Conservation (phyloP, 92 coral and sea anemone genomes). For the Parazoanthus atlanticus region DNA sequence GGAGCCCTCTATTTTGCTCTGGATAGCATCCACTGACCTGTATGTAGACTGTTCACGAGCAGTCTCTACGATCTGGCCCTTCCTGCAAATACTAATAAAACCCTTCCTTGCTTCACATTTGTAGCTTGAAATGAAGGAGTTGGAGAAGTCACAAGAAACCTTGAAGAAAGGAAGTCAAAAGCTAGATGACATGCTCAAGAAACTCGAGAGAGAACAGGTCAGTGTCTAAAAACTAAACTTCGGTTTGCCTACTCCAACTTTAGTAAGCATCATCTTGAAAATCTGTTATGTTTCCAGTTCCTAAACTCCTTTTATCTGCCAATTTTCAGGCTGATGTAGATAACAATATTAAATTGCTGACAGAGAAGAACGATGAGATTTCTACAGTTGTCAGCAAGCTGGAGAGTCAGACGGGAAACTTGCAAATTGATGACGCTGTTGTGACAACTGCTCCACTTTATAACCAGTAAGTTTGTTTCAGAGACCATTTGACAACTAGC, state of each 20-base stretch:
- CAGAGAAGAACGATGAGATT: slow-evolving; percentile 91
- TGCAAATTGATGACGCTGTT: slow-evolving; percentile 95
- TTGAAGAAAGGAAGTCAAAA: slow-evolving; percentile 82
- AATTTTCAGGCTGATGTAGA: slow-evolving; percentile 84
- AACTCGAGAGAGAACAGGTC: slow-evolving; percentile 92
- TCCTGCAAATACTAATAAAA: neutral
- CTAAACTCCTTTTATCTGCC: neutral
- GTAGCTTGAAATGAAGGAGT: slow-evolving; percentile 79
- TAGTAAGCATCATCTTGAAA: no score
- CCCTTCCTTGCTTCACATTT: neutral
- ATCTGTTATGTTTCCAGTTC: no score
- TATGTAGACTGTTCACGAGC: no score
- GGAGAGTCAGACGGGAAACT: slow-evolving; percentile 72
- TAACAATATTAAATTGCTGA: slow-evolving; percentile 82
- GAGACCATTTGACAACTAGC: neutral
- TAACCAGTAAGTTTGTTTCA: slow-evolving; percentile 78
- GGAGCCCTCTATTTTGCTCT: no score
- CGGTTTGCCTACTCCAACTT: no score
- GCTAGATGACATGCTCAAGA: slow-evolving; percentile 80
- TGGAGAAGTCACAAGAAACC: slow-evolving; percentile 78
- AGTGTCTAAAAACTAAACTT: neutral
- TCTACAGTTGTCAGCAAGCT: slow-evolving; percentile 74
- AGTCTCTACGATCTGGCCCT: neutral
- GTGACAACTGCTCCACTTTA: slow-evolving; percentile 95
- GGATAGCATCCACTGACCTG: no score